Evolutionary conservation across 2,797 vertebrate species (phyloP), one percentile per base, ranked within the genome.

Genomic region (Coluber constrictor): DNA sequence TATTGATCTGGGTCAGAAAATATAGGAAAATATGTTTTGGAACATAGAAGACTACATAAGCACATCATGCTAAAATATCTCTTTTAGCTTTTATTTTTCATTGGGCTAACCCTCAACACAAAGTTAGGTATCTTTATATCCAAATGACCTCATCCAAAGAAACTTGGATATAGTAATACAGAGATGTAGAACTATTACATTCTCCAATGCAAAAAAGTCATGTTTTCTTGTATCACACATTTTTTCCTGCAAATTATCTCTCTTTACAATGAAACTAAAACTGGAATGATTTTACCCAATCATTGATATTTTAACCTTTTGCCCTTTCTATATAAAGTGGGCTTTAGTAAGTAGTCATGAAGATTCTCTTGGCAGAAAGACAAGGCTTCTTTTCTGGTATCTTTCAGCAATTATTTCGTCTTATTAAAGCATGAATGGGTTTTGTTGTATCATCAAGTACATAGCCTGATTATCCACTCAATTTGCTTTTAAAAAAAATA

Each of bases 381-480:
- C 16, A 20, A 57, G 2, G 29, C 18, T 57, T 57, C 55, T 88
- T n/a, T 57, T 57, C 87, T 88, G 5, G 55, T 94, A 95, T 93
- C 95, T 93, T 93, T 94, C 70, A 96, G 93, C 94, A 94, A 94
- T 95, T 96, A 93, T 91, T 96, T 93, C 92, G 0, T 93, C 94
- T 95, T 96, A 96, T 96, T 96, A 96, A 70, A 95, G 95, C 96
- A 95, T 66, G 92, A 97, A 92, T 92, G 95, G 92, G 92, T 86
- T 95, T 86, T 59, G 93, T 92, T 96, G 18, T 93, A 96, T 92
- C 95, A 93, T 86, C 4, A 0, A 95, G 90, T 91, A 95, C 92
- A 93, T 2, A 96, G 93, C 92, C 89, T 63, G 88, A 94, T 95
- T 54, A 0, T 94, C 87, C 12, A 59, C 87, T 20, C 87, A 59